Evolutionary conservation across 23 tunicate genomes (phyloP), one percentile per base, ranked within the genome.

Genomic region (Trididemnum nubilum): DNA sequence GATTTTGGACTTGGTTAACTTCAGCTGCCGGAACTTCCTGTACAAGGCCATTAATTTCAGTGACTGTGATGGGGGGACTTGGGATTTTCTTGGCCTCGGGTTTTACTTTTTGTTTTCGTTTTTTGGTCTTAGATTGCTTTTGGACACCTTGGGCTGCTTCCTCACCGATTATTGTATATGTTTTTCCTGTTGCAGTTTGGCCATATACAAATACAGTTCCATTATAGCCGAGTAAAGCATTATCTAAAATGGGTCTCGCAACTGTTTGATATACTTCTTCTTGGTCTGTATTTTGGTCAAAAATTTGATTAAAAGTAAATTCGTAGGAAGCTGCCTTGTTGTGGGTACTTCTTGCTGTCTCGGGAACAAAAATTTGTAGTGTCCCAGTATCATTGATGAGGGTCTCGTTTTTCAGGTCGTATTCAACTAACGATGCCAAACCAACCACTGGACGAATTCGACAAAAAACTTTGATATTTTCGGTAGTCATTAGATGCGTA

Each of bases 161-260:
- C 66, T 87, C 91, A 1, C 92, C 97, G 2, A 83, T 28, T 25
- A 93, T 83, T 3, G 98, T 93, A 74, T 93, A 84, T 1, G 98
- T 93, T 59, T 93, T 93, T 34, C 98, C 98, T 0, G 98, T 93
- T 0, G 98, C 90, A 30, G 98, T 93, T 78, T 96, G 99, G 4
- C 99, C 99, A 71, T 96, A 96, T 2, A 90, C 96, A 67, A 96
- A 96, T 29, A 96, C 79, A 52, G 99, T 96, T 24, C 97, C 99
- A 64, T 96, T 96, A 79, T 61, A 91, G 26, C 99, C 99, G 12
- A 54, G 34, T 0, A 96, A 61, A 22, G 85, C 85, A 34, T 85
- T 82, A 2, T 96, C 99, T 7, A 96, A 40, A 1, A 96, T 83
- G 2, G 94, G 97, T 49, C 63, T 79, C 0, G 94, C 97, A 18